These are phyloP conservation scores for Neotragus moschatus DNA, from an alignment of 2,113 vertebrate species.

Conservation along the genomic window DNA sequence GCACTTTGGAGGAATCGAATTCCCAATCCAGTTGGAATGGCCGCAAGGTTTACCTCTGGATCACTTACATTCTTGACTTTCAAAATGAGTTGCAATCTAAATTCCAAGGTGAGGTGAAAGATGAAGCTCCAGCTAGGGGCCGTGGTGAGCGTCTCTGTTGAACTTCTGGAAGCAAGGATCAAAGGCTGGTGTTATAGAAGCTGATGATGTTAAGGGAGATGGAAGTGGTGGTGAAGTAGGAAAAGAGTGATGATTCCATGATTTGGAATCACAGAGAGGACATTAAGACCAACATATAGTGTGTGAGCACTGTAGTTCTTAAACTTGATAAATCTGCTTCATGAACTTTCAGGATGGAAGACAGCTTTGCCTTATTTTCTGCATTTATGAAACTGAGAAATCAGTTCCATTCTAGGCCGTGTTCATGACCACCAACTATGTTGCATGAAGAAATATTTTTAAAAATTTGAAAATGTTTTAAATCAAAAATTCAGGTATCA, in stretches of 20 bases:
- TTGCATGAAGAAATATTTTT: not conserved
- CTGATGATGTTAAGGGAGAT: not conserved
- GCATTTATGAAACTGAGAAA: not conserved
- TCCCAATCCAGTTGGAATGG: not conserved
- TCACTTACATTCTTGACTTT: slow-evolving; percentile 43
- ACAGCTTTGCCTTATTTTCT: not conserved
- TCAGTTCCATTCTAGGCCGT: not conserved
- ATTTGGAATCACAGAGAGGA: not conserved
- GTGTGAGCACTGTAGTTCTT: not conserved
- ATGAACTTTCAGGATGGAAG: not conserved
- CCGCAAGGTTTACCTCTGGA: not conserved
- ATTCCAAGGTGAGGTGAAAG: not conserved
- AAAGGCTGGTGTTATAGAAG: not conserved
- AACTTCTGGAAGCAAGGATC: not conserved
- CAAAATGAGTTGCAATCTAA: not conserved
- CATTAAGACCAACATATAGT: not conserved
- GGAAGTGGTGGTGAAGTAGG: not conserved
- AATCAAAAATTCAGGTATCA: not conserved
- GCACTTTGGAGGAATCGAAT: slow-evolving; percentile 15
- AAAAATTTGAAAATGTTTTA: not conserved
- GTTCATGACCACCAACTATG: not conserved
- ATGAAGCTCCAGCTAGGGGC: not conserved
- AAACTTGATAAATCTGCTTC: not conserved
- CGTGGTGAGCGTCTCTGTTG: not conserved
- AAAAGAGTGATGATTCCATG: not conserved